Conservation (phyloP, 2,888 invertebrate genomes). For the Calameuta filiformis region DNA sequence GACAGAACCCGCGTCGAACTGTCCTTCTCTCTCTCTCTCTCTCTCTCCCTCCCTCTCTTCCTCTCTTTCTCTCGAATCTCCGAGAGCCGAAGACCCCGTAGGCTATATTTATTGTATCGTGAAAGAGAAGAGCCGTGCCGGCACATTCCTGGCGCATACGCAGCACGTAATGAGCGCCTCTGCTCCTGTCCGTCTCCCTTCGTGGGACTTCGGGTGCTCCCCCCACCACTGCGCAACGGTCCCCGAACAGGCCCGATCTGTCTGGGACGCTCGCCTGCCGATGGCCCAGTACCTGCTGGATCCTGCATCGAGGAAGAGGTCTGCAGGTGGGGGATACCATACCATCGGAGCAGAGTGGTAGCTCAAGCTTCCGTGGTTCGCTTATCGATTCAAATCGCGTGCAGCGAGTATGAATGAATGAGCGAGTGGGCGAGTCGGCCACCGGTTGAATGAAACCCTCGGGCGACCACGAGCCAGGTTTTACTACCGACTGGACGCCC, state of each 20-base stretch:
- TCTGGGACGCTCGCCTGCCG: too few species aligned
- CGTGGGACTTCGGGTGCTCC: slow-evolving; percentile 12
- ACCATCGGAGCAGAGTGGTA: slow-evolving; percentile 28
- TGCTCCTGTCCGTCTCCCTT: slow-evolving; percentile 59
- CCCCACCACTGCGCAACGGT: neutral
- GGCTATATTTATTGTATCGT: slow-evolving; percentile 62
- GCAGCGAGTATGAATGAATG: slow-evolving; percentile 61
- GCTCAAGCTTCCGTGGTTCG: slow-evolving; percentile 40
- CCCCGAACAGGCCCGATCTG: too few species aligned
- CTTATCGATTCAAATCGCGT: slow-evolving; percentile 65
- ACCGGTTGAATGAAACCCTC: slow-evolving; percentile 61
- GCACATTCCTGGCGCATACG: slow-evolving; percentile 63
- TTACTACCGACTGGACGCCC: slow-evolving; percentile 53
- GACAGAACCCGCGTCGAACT: too few species aligned
- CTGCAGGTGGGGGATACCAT: slow-evolving; percentile 12
- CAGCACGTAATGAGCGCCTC: slow-evolving; percentile 63
- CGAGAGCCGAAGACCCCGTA: slow-evolving; percentile 19
- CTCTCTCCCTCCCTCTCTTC: slow-evolving; percentile 27
- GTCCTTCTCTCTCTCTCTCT: slow-evolving; percentile 3
- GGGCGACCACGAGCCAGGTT: slow-evolving; percentile 47
- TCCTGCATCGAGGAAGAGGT: slow-evolving; percentile 3
- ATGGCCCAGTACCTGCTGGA: too few species aligned
- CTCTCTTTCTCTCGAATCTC: slow-evolving; percentile 26
- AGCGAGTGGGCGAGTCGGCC: slow-evolving; percentile 60
- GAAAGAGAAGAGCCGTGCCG: slow-evolving; percentile 41